Conservation (phyloP, 2,797 vertebrate genomes). For the Taenioides sp. region DNA sequence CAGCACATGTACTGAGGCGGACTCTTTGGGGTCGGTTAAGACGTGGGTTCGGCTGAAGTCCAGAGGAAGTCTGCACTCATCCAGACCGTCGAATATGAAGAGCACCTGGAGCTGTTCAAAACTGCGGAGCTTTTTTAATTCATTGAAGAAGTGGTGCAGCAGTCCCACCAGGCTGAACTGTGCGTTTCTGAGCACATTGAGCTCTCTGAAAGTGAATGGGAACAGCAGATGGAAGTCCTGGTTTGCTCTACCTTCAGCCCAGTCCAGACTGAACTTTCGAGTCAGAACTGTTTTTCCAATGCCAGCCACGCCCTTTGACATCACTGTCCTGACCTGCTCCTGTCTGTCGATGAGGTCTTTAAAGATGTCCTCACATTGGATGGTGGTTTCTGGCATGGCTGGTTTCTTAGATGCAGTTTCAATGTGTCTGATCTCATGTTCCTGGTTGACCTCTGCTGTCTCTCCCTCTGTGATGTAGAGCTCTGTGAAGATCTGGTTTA, state of each 20-base stretch:
- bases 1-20: neutral
- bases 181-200: neutral
- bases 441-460: neutral
- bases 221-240: neutral
- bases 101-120: neutral
- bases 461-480: neutral
- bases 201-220: neutral
- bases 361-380: neutral
- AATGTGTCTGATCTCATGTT: slow-evolving; percentile 9
- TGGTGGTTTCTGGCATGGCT: neutral
- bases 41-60: neutral
- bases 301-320: slow-evolving; percentile 2
- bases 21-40: neutral
- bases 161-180: neutral
- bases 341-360: neutral
- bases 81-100: neutral
- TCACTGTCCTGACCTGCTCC: neutral
- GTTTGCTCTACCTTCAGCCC: neutral
- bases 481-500: neutral
- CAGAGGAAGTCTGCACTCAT: neutral
- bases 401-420: neutral
- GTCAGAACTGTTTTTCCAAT: neutral
- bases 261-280: neutral
- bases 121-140: neutral
- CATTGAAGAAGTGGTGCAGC: slow-evolving; percentile 1